Evolutionary conservation across 2,797 vertebrate species (phyloP), one percentile per base, ranked within the genome.

Genomic region (Gadopsis marmoratus): DNA sequence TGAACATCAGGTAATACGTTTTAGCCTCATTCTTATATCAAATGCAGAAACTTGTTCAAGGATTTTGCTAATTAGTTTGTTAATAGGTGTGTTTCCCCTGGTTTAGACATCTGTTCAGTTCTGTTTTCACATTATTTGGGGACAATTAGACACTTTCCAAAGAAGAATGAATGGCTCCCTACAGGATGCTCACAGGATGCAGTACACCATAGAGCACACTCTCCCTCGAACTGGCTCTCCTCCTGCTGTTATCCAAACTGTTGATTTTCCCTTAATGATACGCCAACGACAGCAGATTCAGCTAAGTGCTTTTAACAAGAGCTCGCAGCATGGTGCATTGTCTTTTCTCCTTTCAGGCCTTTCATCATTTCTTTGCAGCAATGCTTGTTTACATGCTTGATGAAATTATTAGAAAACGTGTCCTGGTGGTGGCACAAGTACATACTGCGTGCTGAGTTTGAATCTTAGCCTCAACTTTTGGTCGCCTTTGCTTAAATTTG

Each of bases 211-310:
- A 16, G 1, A 56, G 10, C 14, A 26, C 6, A 23, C 47, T 6
- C 58, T 54, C 23, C 47, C 62, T 69, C 23, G 0, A 23, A 39
- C 66, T 0, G 1, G 48, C 55, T 81, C 64, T 70, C 35, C 68
- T 67, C 76, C 78, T 43, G 73, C 82, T 85, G 75, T 59, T 69
- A 3, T 51, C 33, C 56, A 74, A 87, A 77, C 68, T 33, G 7
- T 75, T 82, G 26, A 58, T 61, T 68, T 56, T 26, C 35, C 47
- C 33, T 23, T 62, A 50, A 64, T 81, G 64, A 68, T 67, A 23
- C 29, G 55, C 12, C n/a, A 60, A 9, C 33, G 60, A 63, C 47
- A 74, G 48, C 64, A 45, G 29, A 37, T 47, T 41, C 53, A 55
- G 47, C 23, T 12, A 53, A 33, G 23, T 17, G 43, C 23, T 74